Evolutionary conservation across 2,797 vertebrate species (phyloP).

Genomic region (Ctenochaetus hawaiiensis): DNA sequence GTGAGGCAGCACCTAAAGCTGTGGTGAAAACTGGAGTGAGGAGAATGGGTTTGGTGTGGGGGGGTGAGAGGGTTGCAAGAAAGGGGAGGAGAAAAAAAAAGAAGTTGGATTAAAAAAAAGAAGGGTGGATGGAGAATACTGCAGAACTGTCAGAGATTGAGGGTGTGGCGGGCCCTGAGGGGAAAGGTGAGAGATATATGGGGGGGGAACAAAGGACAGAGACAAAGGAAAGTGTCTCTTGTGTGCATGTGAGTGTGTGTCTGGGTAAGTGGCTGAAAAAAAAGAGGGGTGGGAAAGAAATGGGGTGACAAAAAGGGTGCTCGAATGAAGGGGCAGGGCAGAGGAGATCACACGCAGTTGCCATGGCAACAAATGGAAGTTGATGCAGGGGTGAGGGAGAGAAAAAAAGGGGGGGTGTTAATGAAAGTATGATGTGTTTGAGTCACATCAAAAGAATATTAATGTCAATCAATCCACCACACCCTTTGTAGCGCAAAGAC

Average conservation of each 20-base stretch:
- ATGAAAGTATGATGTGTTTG: conserved; percentile 55
- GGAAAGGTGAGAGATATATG: conserved; percentile 41
- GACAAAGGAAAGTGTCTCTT: conserved; percentile 18
- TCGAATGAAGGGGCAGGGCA: conserved; percentile 50
- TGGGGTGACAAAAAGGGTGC: conserved; percentile 47
- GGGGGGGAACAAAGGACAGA: conserved; percentile 2
- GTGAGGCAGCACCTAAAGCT: conserved; percentile 48
- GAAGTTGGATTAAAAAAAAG: not conserved
- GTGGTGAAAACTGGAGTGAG: conserved; percentile 20
- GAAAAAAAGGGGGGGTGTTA: conserved; percentile 25
- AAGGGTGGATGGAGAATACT: conserved; percentile 39
- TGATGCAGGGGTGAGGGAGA: conserved; percentile 53
- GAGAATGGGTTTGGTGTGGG: conserved; percentile 15
- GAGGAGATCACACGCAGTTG: conserved; percentile 79
- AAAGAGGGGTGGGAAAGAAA: conserved; percentile 37
- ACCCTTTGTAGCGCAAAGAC: conserved; percentile 22
- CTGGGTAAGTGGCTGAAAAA: conserved; percentile 1
- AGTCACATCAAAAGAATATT: conserved; percentile 51
- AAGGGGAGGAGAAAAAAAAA: conserved; percentile 7
- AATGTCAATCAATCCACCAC: conserved; percentile 38
- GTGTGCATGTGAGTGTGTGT: not conserved
- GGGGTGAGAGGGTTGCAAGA: not conserved
- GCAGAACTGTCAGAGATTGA: conserved; percentile 22
- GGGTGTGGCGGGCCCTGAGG: conserved; percentile 48
- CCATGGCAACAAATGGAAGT: conserved; percentile 86